Evolutionary conservation across 35 echinoderm and acorn worm species (phyloP).

Genomic region (Apostichopus parvimensis): DNA sequence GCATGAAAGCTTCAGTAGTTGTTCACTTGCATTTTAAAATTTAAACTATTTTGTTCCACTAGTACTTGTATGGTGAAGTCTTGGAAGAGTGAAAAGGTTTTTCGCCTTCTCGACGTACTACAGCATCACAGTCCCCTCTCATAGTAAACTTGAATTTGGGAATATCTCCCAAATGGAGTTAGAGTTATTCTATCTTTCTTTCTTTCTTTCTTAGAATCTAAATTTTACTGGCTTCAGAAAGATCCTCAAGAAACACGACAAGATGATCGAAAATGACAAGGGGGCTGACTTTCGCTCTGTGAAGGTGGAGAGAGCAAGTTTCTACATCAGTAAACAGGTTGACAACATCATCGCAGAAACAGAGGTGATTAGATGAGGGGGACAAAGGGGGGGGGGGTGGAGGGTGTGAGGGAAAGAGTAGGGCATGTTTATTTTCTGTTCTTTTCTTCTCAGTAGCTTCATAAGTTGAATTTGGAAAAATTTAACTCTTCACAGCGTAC

Average conservation of each 20-base stretch:
- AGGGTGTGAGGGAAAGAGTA: not conserved
- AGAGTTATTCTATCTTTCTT: not conserved
- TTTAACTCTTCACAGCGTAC: too few species aligned
- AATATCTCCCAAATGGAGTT: too few species aligned
- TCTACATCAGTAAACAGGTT: conserved; percentile 92
- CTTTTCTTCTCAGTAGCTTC: too few species aligned
- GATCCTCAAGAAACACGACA: conserved; percentile 99
- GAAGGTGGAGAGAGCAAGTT: conserved; percentile 82
- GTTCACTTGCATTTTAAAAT: too few species aligned
- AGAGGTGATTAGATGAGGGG: conserved; percentile 67
- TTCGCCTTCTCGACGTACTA: not conserved
- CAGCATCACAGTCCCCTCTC: too few species aligned
- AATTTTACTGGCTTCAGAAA: conserved; percentile 99
- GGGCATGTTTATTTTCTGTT: not conserved
- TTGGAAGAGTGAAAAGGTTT: not conserved
- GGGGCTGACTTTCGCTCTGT: conserved; percentile 71
- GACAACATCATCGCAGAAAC: conserved; percentile 90
- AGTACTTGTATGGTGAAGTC: too few species aligned
- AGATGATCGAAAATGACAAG: conserved; percentile 80
- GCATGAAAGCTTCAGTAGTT: too few species aligned
- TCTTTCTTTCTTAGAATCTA: conserved; percentile 59
- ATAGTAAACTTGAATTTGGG: too few species aligned
- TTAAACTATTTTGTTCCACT: too few species aligned
- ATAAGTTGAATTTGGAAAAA: too few species aligned
- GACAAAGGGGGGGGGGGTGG: not conserved